Percentiles rank a stretch among this genome's conserved stretches.
phyloP scores from a whole-genome alignment of 37 sponge, comb jelly and placozoan species.

The Spongilla lacustris region DNA sequence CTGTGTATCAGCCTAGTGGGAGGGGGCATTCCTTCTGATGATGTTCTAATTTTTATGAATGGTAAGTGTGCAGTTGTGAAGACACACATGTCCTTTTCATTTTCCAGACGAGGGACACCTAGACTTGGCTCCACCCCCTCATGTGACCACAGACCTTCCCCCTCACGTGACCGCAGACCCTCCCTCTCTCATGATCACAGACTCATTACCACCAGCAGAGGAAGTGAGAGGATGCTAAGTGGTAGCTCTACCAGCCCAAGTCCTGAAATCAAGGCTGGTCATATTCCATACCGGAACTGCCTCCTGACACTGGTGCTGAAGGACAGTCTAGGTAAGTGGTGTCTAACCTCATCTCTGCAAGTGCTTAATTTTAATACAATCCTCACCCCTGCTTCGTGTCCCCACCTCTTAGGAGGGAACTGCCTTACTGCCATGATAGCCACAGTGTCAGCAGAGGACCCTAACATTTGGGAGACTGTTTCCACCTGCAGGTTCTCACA shows the following conservation, averaged over 20 bases:
- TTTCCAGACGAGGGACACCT: constrained; percentile 8
- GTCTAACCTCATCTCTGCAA: neutral
- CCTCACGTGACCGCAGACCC: too few relatives aligned
- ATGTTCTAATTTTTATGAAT: neutral
- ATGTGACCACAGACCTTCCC: too few relatives aligned
- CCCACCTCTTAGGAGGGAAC: constrained; percentile 72
- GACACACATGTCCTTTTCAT: neutral
- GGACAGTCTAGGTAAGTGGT: constrained; percentile 85
- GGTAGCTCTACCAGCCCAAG: neutral
- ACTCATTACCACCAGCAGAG: neutral
- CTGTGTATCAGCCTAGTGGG: neutral
- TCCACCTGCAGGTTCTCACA: constrained; percentile 92
- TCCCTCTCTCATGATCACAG: neutral
- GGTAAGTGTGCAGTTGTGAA: neutral
- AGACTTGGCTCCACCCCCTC: neutral
- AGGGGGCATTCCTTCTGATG: too few relatives aligned
- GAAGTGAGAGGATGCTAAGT: neutral
- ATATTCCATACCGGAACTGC: constrained; percentile 88
- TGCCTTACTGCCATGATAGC: constrained; percentile 92
- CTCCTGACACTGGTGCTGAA: constrained; percentile 88
- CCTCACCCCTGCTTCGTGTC: neutral
- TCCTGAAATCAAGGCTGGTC: neutral
- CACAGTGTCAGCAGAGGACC: constrained; percentile 75
- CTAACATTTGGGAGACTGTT: constrained; percentile 77
- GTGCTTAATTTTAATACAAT: neutral